Percentiles rank a stretch among this genome's conserved stretches.
Conservation (phyloP, 2,888 invertebrate species). For the Lissonota sp. region DNA sequence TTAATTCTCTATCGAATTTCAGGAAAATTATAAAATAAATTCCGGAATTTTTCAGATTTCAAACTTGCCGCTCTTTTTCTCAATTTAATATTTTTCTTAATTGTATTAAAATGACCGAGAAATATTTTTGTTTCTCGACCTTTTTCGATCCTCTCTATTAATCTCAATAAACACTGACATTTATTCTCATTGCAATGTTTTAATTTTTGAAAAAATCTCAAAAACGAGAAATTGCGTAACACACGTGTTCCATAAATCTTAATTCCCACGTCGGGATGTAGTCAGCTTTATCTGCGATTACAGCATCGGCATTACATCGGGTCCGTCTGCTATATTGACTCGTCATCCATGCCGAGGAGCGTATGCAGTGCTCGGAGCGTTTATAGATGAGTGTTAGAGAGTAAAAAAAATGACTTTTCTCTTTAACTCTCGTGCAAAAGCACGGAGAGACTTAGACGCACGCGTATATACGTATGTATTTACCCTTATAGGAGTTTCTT, state of each 20-base stretch:
- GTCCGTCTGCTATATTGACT: slow-evolving; percentile 56
- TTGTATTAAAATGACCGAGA: too few species aligned
- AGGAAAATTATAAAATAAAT: not conserved
- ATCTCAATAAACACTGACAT: too few species aligned
- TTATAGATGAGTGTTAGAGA: slow-evolving; percentile 41
- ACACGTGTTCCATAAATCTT: slow-evolving; percentile 18
- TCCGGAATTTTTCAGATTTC: too few species aligned
- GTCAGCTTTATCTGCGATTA: slow-evolving; percentile 12
- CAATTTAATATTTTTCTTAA: too few species aligned
- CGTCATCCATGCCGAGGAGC: slow-evolving; percentile 44
- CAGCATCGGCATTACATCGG: slow-evolving; percentile 2
- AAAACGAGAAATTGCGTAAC: not conserved
- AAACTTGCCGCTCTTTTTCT: too few species aligned
- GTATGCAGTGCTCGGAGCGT: slow-evolving; percentile 26
- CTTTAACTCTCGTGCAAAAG: not conserved
- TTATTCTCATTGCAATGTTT: too few species aligned
- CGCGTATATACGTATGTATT: slow-evolving; percentile 12
- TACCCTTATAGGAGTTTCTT: slow-evolving; percentile 42
- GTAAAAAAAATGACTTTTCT: slow-evolving; percentile 30
- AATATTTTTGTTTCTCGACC: not conserved
- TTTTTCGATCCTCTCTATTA: too few species aligned
- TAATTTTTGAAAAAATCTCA: not conserved
- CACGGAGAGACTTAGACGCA: slow-evolving; percentile 22
- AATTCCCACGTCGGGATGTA: slow-evolving; percentile 36
- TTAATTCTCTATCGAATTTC: not conserved